Conservation (phyloP, 1,140 invertebrate genomes). For the Drosophila hydei region DNA sequence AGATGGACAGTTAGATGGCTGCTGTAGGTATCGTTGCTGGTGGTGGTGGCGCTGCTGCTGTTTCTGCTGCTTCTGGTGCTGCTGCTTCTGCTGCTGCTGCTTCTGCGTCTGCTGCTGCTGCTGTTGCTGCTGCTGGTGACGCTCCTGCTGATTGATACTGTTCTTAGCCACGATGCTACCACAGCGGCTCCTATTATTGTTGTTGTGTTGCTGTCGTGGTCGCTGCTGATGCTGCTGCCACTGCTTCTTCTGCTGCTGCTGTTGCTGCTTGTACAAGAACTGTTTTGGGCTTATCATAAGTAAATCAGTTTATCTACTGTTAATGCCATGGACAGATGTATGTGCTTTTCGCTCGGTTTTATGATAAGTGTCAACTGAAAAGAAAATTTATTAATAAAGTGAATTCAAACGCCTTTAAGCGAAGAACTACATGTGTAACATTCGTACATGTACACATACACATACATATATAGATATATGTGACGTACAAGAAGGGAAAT, state of each 20-base stretch:
- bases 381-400: slow-evolving; percentile 10
- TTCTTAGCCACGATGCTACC: slow-evolving; percentile 8
- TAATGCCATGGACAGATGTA: slow-evolving; percentile 66
- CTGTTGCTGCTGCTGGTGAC: slow-evolving; percentile 47
- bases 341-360: slow-evolving; percentile 10
- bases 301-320: slow-evolving; percentile 73
- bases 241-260: slow-evolving; percentile 52
- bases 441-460: neutral
- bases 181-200: slow-evolving; percentile 16
- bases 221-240: slow-evolving; percentile 36
- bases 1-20: slow-evolving; percentile 73
- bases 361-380: slow-evolving; percentile 6
- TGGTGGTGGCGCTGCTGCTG: slow-evolving; percentile 34
- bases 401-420: slow-evolving; percentile 2
- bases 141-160: slow-evolving; percentile 29
- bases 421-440: neutral
- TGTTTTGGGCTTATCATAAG: slow-evolving; percentile 69
- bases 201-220: slow-evolving; percentile 18
- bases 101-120: slow-evolving; percentile 10
- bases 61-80: slow-evolving; percentile 35
- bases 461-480: neutral
- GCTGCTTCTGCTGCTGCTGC: slow-evolving; percentile 9
- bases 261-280: slow-evolving; percentile 57
- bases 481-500: slow-evolving; percentile 6
- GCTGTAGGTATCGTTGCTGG: slow-evolving; percentile 37